phyloP scores from a whole-genome alignment of 2,113 vertebrate species.

The Desmodus rotundus region DNA sequence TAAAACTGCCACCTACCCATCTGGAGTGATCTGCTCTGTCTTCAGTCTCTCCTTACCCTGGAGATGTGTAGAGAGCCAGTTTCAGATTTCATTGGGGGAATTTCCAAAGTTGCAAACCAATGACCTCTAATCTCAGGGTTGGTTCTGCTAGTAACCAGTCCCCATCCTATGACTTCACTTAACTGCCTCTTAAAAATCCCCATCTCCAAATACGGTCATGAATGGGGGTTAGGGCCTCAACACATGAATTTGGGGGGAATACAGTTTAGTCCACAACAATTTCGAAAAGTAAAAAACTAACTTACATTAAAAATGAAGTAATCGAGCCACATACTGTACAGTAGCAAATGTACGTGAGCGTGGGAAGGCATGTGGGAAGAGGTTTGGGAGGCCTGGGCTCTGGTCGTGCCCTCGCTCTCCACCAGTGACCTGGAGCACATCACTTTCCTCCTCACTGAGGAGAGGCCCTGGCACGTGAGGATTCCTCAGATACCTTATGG shows the following conservation, averaged over 20 bases:
- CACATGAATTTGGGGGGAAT: not conserved
- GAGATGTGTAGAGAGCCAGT: not conserved
- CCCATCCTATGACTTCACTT: too few species aligned
- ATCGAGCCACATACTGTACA: not conserved
- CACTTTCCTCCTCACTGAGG: not conserved
- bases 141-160: not conserved
- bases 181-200: too few species aligned
- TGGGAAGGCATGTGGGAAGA: not conserved
- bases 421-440: not conserved
- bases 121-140: not conserved
- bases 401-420: not conserved
- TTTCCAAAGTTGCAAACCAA: not conserved
- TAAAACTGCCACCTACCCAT: not conserved
- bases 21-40: not conserved
- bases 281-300: not conserved
- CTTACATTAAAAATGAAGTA: not conserved
- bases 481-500: not conserved
- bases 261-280: not conserved
- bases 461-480: not conserved
- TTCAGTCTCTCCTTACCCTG: not conserved
- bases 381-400: fast-evolving
- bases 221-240: too few species aligned
- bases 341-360: not conserved
- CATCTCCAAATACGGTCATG: too few species aligned
- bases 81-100: not conserved